These are phyloP conservation scores for Scolanthus callimorphus DNA, from an alignment of 92 coral and sea anemone species.

Conservation along the genomic window DNA sequence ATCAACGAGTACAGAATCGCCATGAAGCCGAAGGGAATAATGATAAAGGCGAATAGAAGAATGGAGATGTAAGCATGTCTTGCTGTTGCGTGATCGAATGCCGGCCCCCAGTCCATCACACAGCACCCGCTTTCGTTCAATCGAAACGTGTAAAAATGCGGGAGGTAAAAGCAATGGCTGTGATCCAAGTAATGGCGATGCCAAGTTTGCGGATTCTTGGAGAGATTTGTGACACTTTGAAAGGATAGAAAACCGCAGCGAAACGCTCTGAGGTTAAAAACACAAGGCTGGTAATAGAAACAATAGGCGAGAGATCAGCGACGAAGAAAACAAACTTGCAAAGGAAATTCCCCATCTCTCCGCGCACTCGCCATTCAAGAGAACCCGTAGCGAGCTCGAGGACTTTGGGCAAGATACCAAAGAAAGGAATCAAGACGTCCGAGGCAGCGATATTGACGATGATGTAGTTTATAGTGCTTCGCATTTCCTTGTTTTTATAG, in stretches of 20 bases:
- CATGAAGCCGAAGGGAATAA: slow-evolving; percentile 11
- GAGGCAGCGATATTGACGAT: slow-evolving; percentile 24
- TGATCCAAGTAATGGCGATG: slow-evolving; percentile 23
- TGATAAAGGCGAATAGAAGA: slow-evolving; percentile 3
- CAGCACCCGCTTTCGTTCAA: slow-evolving; percentile 6
- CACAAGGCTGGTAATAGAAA: slow-evolving; percentile 10
- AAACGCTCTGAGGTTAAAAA: slow-evolving; percentile 6
- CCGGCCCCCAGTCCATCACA: slow-evolving; percentile 12
- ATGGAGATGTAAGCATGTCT: slow-evolving; percentile 4
- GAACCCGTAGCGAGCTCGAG: slow-evolving; percentile 6
- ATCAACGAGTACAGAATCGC: slow-evolving; percentile 5
- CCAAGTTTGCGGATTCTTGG: neutral
- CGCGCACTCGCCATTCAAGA: slow-evolving; percentile 8
- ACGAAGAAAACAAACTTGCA: slow-evolving; percentile 27
- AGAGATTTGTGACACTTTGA: slow-evolving; percentile 10
- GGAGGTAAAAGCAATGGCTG: slow-evolving; percentile 1
- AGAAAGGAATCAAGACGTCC: slow-evolving; percentile 7
- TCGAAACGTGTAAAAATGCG: slow-evolving; percentile 12
- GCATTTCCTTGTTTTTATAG: slow-evolving; percentile 5
- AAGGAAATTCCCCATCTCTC: slow-evolving; percentile 9
- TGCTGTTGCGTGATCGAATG: neutral
- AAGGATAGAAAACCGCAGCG: slow-evolving; percentile 16
- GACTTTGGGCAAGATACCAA: slow-evolving; percentile 1
- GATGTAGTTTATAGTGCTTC: slow-evolving; percentile 15
- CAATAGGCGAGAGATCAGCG: slow-evolving; percentile 15